Evolutionary conservation across 2,888 invertebrate genomes (phyloP), one percentile per base, ranked within the genome.

Genomic region (Diabrotica balteata): DNA sequence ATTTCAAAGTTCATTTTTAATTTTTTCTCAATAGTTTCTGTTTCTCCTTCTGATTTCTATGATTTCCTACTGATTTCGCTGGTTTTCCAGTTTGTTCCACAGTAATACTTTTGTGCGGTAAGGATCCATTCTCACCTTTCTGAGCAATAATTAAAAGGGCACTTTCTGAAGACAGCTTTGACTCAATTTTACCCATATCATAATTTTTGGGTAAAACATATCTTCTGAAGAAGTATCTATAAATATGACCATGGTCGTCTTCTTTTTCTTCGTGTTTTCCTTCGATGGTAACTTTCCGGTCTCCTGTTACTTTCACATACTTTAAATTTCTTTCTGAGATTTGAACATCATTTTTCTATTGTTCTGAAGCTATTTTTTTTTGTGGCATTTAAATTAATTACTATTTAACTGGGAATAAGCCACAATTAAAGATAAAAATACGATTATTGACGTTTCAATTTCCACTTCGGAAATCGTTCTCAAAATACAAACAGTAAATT

Each of bases 191-290:
- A 65, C 88, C 88, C 4, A 91, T 87, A 65, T 94, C 91, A 65
- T 90, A 91, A 0, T 90, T 91, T 75, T 91, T 89, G 0, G 94
- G 94, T 61, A 94, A 80, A 55, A 88, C 80, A 80, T 93, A 94
- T 67, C 91, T 87, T 45, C 94, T 86, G 69, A 90, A 89, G 77
- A 94, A 93, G 73, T 93, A 91, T 65, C 93, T 88, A 53, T 90
- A 89, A n/a, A 93, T 89, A 81, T 87, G 90, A 0, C 93, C 93
- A 75, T 91, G 90, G 11, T 90, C 89, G 73, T 93, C 92, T 53
- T 88, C 87, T 75, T 90, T 90, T 71, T 93, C 90, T 77, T 92
- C 92, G 79, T 92, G 94, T 80, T 90, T 93, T 0, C 91, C 94
- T 81, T 94, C 92, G 22, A 93, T 86, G 59, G 90, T 87, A 44